These are phyloP conservation scores for Tyrannus savana DNA, from an alignment of 2,113 vertebrate species.

Conservation along the genomic window DNA sequence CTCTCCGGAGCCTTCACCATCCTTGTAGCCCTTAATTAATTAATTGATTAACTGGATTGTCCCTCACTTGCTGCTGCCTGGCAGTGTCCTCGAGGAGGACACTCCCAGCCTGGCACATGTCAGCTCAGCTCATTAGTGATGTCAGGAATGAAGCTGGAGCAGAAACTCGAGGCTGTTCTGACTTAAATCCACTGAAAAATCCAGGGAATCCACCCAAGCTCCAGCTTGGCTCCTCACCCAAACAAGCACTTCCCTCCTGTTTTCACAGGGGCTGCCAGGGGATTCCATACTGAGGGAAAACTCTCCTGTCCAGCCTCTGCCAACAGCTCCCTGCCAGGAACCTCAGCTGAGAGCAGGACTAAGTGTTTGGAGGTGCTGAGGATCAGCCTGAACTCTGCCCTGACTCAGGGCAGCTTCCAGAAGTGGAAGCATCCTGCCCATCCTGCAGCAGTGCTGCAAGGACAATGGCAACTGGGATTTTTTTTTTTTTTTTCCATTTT, in stretches of 20 bases:
- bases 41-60: constrained; percentile 23
- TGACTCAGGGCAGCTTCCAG: background rate
- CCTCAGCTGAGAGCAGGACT: background rate
- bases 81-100: background rate
- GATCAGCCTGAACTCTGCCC: background rate
- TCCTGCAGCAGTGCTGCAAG: background rate
- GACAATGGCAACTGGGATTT: background rate
- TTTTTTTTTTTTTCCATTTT: background rate
- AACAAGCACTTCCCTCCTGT: background rate
- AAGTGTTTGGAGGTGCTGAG: background rate
- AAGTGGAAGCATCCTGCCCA: background rate
- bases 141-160: background rate
- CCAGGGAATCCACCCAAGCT: background rate
- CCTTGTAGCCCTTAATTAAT: background rate
- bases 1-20: background rate
- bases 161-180: background rate
- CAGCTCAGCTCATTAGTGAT: background rate
- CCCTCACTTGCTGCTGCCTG: background rate
- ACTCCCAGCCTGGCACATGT: background rate
- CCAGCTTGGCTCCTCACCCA: background rate
- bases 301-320: background rate
- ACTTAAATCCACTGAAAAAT: background rate
- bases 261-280: background rate
- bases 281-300: background rate
- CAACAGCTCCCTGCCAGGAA: background rate